Conservation (phyloP, 2,797 vertebrate genomes). For the Sardinella longiceps region DNA sequence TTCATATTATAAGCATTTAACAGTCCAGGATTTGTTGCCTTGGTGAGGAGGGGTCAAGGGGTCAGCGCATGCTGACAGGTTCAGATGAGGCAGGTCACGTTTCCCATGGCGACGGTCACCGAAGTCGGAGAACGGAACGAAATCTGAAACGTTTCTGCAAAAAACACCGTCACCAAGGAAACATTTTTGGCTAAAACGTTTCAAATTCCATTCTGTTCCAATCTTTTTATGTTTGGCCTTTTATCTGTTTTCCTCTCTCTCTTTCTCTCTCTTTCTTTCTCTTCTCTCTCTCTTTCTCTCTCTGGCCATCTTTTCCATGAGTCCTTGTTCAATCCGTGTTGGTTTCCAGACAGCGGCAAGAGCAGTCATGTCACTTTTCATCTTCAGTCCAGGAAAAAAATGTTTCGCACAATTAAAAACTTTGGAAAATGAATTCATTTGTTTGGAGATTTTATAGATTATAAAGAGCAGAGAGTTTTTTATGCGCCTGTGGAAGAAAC, state of each 20-base stretch:
- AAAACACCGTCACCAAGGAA: slow-evolving; percentile 83
- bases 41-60: background rate
- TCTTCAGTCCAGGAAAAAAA: background rate
- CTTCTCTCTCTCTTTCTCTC: background rate
- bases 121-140: slow-evolving; percentile 80
- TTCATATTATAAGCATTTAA: background rate
- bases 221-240: too few relatives aligned
- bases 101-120: background rate
- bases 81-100: background rate
- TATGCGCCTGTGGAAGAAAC: too few relatives aligned
- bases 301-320: background rate
- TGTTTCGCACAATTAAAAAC: too few relatives aligned
- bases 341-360: background rate
- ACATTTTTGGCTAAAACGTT: slow-evolving; percentile 88
- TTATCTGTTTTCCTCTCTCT: too few relatives aligned
- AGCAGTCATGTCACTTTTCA: background rate
- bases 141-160: slow-evolving; percentile 90
- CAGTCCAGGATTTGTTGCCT: background rate
- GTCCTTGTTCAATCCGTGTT: background rate
- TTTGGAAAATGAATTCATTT: too few relatives aligned
- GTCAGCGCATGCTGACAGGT: background rate
- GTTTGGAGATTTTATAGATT: too few relatives aligned
- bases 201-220: slow-evolving; percentile 85
- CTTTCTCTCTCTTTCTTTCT: too few relatives aligned
- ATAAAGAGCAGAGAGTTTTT: too few relatives aligned